Conservation (phyloP, 2,888 invertebrate species). For the Oxycera nigricornis region DNA sequence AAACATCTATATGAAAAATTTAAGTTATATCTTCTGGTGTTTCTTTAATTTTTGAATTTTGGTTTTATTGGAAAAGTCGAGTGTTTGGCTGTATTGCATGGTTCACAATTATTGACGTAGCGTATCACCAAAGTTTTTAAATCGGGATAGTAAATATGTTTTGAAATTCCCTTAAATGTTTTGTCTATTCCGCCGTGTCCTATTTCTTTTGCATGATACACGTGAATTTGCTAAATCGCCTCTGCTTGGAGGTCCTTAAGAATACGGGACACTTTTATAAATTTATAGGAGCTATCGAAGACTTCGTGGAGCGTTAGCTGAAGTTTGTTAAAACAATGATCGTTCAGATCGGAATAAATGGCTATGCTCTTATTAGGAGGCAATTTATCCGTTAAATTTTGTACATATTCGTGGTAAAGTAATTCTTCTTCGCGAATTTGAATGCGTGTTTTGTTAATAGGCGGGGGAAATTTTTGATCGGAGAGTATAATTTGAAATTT, state of each 20-base stretch:
- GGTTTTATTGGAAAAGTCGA: background rate
- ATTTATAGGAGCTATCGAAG: slow-evolving; percentile 9
- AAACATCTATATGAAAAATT: background rate
- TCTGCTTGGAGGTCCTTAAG: slow-evolving; percentile 13
- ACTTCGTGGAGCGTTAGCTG: slow-evolving; percentile 15
- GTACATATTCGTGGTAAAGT: background rate
- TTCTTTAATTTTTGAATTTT: background rate
- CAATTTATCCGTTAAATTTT: background rate
- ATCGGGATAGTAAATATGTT: slow-evolving; percentile 3
- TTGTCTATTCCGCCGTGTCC: slow-evolving; percentile 26
- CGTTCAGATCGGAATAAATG: slow-evolving; percentile 14
- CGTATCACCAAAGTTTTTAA: slow-evolving; percentile 5
- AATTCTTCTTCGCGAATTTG: background rate
- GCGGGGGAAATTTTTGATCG: background rate
- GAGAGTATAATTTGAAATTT: background rate
- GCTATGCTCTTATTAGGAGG: slow-evolving; percentile 14
- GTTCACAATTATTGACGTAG: background rate
- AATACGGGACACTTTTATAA: background rate
- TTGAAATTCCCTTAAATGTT: background rate
- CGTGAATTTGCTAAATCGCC: slow-evolving; percentile 24
- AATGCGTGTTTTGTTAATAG: background rate
- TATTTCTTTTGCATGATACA: too few relatives aligned
- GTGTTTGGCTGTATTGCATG: background rate
- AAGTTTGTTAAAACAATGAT: background rate
- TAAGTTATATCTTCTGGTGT: background rate